Evolutionary conservation across 2,888 invertebrate species (phyloP).

Genomic region (Mythimna impura): DNA sequence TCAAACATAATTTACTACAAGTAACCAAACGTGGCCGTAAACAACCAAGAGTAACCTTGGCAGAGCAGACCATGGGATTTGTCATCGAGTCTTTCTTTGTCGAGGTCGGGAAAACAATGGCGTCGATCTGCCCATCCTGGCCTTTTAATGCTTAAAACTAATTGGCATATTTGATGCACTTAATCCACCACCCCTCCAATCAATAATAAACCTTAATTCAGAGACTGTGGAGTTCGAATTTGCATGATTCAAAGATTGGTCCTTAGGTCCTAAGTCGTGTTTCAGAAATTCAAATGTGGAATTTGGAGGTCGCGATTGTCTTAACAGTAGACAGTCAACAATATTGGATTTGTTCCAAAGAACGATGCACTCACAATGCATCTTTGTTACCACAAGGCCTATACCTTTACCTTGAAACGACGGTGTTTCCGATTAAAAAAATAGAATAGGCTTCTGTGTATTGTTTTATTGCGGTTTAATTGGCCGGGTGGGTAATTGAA

Average conservation of each 20-base stretch:
- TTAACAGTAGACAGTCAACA: constrained; percentile 79
- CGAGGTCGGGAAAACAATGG: constrained; percentile 85
- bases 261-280: constrained; percentile 67
- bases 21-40: constrained; percentile 60
- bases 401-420: constrained; percentile 79
- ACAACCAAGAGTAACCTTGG: constrained; percentile 82
- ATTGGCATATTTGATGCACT: constrained; percentile 76
- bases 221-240: constrained; percentile 35
- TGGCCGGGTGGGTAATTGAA: constrained; percentile 65
- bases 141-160: constrained; percentile 80
- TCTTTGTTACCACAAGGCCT: constrained; percentile 86
- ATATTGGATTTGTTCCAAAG: constrained; percentile 90
- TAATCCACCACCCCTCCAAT: constrained; percentile 54
- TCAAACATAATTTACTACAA: constrained; percentile 68
- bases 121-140: constrained; percentile 82
- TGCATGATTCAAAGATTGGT: constrained; percentile 24
- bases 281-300: constrained; percentile 84
- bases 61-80: constrained; percentile 77
- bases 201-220: constrained; percentile 58
- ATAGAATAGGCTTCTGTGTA: constrained; percentile 74
- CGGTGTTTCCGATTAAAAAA: constrained; percentile 75
- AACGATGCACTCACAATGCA: constrained; percentile 85
- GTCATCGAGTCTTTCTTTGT: constrained; percentile 86
- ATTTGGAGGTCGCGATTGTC: constrained; percentile 87
- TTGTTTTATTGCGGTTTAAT: constrained; percentile 73